Evolutionary conservation across 1,140 invertebrate species (phyloP), one percentile per base, ranked within the genome.

Genomic region (Epicauta chinensis): DNA sequence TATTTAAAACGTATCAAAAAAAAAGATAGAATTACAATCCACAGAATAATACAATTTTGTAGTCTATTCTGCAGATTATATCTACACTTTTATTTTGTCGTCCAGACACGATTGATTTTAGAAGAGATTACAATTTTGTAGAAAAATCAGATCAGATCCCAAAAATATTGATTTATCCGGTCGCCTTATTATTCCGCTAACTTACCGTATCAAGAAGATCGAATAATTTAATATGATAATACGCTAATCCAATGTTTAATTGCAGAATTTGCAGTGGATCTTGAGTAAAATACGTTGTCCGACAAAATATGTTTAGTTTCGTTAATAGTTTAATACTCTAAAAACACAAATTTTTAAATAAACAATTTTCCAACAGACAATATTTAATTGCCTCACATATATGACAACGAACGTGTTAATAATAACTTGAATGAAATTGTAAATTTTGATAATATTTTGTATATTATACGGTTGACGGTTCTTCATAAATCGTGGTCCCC

Each of bases 351-450:
- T 3, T 46, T 1, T 23, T n/a, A n/a, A n/a, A n/a, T n/a, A n/a
- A n/a, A n/a, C 17, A 3, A 23, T 7, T 23, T 23, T n/a, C n/a
- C n/a, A n/a, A n/a, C n/a, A n/a, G n/a, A 23, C 3, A 23, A 23
- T 23, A 23, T 40, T 13, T 13, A 40, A 40, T 16, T 17, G n/a
- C 16, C 64, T 70, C 59, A 81, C 79, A 72, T 87, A 84, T 64
- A 76, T 80, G 60, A 88, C 86, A 44, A 91, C 71, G 76, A 82
- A 90, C 0, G 76, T 68, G 65, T 87, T 91, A 10, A 89, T 71
- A 2, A 84, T 49, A 13, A 92, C 85, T 72, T 91, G 84, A 15
- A 87, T 60, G 56, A 89, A 82, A 67, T 93, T 94, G 70, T 93
- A 94, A 6, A 86, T 62, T 53, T 92, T 77, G 57, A 93, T 76